Evolutionary conservation across 2,797 vertebrate species (phyloP), one percentile per base, ranked within the genome.

Genomic region (Notolepis coatsorum): DNA sequence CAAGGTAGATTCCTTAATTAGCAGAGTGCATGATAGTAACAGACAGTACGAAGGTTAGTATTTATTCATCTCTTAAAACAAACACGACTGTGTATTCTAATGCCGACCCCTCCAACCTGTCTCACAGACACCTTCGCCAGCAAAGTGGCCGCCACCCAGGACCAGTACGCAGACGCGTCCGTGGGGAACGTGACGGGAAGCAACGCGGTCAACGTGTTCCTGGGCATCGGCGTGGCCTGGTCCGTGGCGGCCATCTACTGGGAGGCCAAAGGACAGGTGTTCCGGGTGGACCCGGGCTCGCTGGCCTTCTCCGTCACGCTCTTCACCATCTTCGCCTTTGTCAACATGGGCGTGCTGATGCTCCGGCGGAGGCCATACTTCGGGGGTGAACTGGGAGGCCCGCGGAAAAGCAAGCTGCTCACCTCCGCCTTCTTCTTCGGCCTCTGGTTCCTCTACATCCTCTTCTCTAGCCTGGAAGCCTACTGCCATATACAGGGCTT

Each of bases 271-370:
- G 96, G 95, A 39, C 79, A 92, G 56, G 79, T 83, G 18, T 98
- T 98, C 81, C 72, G 76, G 10, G 96, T 98, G 85, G 89, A 96
- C 0, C 92, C 95, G 0, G 96, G 96, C 50, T 94, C 94, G 0
- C 82, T 97, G 89, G 96, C 96, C 75, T 98, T 98, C 88, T 97
- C 96, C 0, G 96, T 98, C 88, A 98, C 96, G 0, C 95, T 98
- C 61, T 98, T 97, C 90, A 97, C 96, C 72, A 95, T 97, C 89
- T 96, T 96, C 67, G 96, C 96, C 80, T 94, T 98, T 73, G 79
- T 96, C 58, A 81, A 59, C 54, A 91, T 98, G 84, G 91, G 90
- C 1, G 88, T 96, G 68, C 89, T 97, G 71, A 90, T 97, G 69
- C 80, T 96, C 45, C 94, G 96, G 7, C 91, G 96, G 3, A 92